Base-by-base conservation (phyloP, 1,140 invertebrate species). In the Plutomurus gul region DNA sequence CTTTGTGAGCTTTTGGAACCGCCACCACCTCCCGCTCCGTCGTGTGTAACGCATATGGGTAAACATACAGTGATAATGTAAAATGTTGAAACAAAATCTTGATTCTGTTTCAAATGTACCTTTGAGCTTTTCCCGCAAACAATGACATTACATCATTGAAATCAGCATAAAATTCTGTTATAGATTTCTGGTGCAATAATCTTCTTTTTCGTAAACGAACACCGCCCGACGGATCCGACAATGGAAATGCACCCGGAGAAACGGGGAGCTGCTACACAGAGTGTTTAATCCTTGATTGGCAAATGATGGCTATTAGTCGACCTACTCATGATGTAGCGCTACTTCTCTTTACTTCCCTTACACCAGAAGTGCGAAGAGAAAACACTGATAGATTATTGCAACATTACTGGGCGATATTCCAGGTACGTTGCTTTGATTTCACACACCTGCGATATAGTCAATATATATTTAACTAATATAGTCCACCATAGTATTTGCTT, bases 121-220 rank as follows among this genome's bases (percentile, higher is more conserved):
- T n/a, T n/a, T n/a, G n/a, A n/a, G n/a, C n/a, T n/a, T n/a, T n/a
- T n/a, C n/a, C n/a, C n/a, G n/a, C n/a, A n/a, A n/a, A n/a, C n/a
- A n/a, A n/a, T n/a, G n/a, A n/a, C n/a, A n/a, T n/a, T n/a, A n/a
- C n/a, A n/a, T n/a, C n/a, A n/a, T n/a, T n/a, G n/a, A n/a, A n/a
- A n/a, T n/a, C n/a, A n/a, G n/a, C n/a, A n/a, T n/a, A n/a, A n/a
- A n/a, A n/a, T n/a, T n/a, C n/a, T n/a, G n/a, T n/a, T n/a, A n/a
- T n/a, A n/a, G 93, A 94, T 84, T 94, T 94, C 85, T 94, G 93
- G 93, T 92, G 92, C 85, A 93, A 93, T 81, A 94, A 94, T 86
- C 87, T 94, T 7, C 87, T 93, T 75, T 94, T 94, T 83, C 87
- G 88, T 39, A 89, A 91, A 80, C 85, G 83, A 10, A 75, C 75